Evolutionary conservation across 1,140 invertebrate genomes (phyloP).

Genomic region (Diabrotica virgifera): DNA sequence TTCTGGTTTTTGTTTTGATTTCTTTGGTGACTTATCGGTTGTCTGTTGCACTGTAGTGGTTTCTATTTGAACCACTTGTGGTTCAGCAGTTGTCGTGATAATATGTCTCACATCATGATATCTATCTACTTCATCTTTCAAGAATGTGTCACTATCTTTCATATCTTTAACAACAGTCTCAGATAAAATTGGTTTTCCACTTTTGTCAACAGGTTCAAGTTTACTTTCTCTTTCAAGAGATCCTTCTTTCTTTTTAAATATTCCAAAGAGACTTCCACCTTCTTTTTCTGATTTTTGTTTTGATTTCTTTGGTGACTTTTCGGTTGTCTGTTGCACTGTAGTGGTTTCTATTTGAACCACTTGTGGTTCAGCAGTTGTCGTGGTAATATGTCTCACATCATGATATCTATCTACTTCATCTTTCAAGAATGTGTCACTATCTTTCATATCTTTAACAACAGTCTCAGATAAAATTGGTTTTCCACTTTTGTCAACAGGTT

Average conservation of each 20-base stretch:
- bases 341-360: neutral
- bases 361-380: slow-evolving; percentile 2
- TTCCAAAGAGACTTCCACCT: slow-evolving; percentile 14
- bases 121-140: slow-evolving; percentile 28
- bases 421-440: slow-evolving; percentile 23
- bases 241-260: slow-evolving; percentile 24
- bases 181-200: slow-evolving; percentile 12
- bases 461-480: slow-evolving; percentile 14
- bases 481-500: neutral
- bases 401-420: slow-evolving; percentile 31
- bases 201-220: neutral
- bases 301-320: slow-evolving; percentile 5
- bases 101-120: slow-evolving; percentile 28
- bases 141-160: slow-evolving; percentile 20
- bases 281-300: slow-evolving; percentile 3
- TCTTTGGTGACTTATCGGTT: neutral
- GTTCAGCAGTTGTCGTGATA: neutral
- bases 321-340: too few species aligned
- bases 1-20: slow-evolving; percentile 9
- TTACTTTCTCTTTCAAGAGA: slow-evolving; percentile 20
- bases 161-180: slow-evolving; percentile 18
- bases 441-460: slow-evolving; percentile 8
- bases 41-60: neutral
- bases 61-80: neutral
- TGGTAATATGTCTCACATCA: slow-evolving; percentile 21